Conservation (phyloP, 2,113 vertebrate species). For the Syrrhaptes paradoxus region DNA sequence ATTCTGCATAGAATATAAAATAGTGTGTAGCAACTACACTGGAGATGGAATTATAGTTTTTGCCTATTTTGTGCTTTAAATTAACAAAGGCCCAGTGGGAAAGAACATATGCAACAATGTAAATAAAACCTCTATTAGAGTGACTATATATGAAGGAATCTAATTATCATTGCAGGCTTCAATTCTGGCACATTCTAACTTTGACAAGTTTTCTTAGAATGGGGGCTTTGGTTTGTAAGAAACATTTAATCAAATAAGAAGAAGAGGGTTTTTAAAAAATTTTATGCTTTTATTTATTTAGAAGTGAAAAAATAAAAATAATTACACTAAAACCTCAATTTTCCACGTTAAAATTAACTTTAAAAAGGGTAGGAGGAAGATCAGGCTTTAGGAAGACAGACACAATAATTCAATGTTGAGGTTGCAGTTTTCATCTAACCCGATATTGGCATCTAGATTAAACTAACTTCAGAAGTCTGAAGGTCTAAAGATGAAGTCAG, state of each 20-base stretch:
- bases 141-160: not conserved
- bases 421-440: not conserved
- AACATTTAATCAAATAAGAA: not conserved
- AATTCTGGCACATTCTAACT: not conserved
- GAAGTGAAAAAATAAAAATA: not conserved
- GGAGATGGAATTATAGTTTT: not conserved
- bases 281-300: not conserved
- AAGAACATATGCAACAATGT: not conserved
- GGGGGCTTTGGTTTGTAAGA: not conserved
- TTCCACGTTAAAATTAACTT: not conserved
- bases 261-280: not conserved
- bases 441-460: not conserved
- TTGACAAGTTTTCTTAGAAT: not conserved
- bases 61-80: not conserved
- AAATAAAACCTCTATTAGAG: not conserved
- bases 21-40: not conserved
- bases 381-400: not conserved
- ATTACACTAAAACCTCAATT: not conserved
- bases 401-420: not conserved
- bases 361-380: not conserved
- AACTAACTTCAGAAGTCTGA: not conserved
- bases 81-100: not conserved
- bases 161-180: not conserved
- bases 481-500: not conserved
- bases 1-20: not conserved